Evolutionary conservation across 2,797 vertebrate genomes (phyloP).

Genomic region (Meda fulgida): DNA sequence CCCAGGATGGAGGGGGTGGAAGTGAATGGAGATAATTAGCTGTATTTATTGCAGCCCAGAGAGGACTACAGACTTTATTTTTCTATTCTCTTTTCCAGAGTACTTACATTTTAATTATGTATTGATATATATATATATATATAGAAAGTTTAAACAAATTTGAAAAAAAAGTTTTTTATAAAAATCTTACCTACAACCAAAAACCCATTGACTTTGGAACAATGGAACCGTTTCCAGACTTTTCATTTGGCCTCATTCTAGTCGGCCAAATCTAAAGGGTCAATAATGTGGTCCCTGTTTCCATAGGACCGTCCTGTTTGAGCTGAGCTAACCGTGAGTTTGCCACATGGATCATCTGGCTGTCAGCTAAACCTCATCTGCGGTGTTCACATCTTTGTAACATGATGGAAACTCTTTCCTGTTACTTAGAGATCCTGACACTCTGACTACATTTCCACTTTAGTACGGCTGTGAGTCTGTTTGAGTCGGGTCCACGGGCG

Average conservation of each 20-base stretch:
- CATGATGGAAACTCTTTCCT: constrained; percentile 40
- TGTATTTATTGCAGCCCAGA: too few relatives aligned
- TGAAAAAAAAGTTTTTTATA: too few relatives aligned
- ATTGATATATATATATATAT: too few relatives aligned
- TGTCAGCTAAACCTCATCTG: constrained; percentile 35
- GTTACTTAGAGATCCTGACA: constrained; percentile 56
- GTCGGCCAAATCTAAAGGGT: background rate
- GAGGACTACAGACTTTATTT: too few relatives aligned
- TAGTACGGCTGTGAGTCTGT: constrained; percentile 46
- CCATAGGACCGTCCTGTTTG: constrained; percentile 31
- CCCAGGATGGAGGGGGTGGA: too few relatives aligned
- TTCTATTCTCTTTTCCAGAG: too few relatives aligned
- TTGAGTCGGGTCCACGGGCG: constrained; percentile 28
- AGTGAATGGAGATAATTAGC: too few relatives aligned
- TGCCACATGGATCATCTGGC: constrained; percentile 36
- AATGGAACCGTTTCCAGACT: background rate
- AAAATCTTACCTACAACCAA: too few relatives aligned
- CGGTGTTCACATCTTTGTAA: constrained; percentile 37
- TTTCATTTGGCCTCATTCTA: background rate
- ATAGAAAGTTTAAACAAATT: too few relatives aligned
- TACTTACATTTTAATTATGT: too few relatives aligned
- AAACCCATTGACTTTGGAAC: background rate
- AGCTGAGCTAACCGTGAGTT: constrained; percentile 18
- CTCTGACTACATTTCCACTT: constrained; percentile 47
- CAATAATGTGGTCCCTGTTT: constrained; percentile 32